These are phyloP conservation scores for Liposcelis brunnea DNA, from an alignment of 2,888 invertebrate genomes.

Conservation along the genomic window DNA sequence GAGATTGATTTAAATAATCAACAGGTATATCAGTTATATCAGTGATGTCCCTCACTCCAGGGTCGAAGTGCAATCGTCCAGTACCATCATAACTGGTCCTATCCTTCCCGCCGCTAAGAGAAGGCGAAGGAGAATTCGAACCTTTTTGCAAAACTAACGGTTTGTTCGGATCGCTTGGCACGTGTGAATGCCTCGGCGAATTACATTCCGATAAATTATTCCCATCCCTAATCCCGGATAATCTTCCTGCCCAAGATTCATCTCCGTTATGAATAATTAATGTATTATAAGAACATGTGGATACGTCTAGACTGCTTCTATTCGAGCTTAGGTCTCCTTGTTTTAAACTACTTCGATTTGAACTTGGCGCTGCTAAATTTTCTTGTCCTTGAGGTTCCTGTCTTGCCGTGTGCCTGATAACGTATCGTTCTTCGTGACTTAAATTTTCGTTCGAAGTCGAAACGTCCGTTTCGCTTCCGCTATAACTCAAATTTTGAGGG, in stretches of 20 bases:
- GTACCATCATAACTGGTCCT: slow-evolving; percentile 25
- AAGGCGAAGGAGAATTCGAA: slow-evolving; percentile 17
- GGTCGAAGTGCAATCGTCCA: slow-evolving; percentile 13
- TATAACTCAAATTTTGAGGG: slow-evolving; percentile 34
- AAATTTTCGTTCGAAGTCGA: slow-evolving; percentile 82
- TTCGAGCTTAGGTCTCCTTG: slow-evolving; percentile 12
- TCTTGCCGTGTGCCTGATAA: slow-evolving; percentile 60
- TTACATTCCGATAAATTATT: not conserved
- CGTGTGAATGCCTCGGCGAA: too few species aligned
- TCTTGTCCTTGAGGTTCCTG: slow-evolving; percentile 90
- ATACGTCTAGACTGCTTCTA: slow-evolving; percentile 35
- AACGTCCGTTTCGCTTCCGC: slow-evolving; percentile 78
- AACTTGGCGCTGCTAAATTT: slow-evolving; percentile 30
- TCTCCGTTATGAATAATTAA: slow-evolving; percentile 65
- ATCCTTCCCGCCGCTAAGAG: slow-evolving; percentile 25
- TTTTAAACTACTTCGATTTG: slow-evolving; percentile 1
- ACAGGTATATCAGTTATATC: slow-evolving; percentile 59
- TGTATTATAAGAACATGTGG: slow-evolving; percentile 66
- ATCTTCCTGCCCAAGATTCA: slow-evolving; percentile 48
- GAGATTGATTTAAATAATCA: slow-evolving; percentile 66
- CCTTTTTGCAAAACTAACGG: slow-evolving; percentile 15
- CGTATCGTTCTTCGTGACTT: slow-evolving; percentile 68
- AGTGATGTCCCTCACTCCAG: slow-evolving; percentile 41
- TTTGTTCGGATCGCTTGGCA: slow-evolving; percentile 19
- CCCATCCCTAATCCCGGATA: slow-evolving; percentile 22